Percentiles rank a stretch among this genome's conserved stretches.
Evolutionary conservation across 2,888 invertebrate species (phyloP).

Genomic region (Yponomeuta plumbellus): DNA sequence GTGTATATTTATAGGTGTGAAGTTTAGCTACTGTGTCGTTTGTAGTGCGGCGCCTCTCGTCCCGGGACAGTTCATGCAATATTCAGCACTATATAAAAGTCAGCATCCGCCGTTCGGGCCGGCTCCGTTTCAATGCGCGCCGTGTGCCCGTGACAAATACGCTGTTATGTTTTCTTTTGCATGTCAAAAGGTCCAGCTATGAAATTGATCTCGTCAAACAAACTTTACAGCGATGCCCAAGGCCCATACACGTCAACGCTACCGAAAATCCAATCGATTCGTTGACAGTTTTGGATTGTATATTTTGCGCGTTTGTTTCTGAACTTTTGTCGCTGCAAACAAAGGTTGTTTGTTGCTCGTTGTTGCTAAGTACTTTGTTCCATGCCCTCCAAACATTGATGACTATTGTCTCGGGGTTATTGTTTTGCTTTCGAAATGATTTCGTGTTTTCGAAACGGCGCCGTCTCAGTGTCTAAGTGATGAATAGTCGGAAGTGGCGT

Average conservation of each 20-base stretch:
- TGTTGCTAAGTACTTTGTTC: not conserved
- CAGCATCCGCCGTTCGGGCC: not conserved
- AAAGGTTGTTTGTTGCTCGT: not conserved
- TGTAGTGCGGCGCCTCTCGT: not conserved
- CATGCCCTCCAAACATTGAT: not conserved
- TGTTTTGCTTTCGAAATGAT: not conserved
- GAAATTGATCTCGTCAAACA: slow-evolving; percentile 57
- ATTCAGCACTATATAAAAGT: slow-evolving; percentile 52
- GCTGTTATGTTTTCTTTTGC: slow-evolving; percentile 53
- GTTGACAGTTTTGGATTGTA: slow-evolving; percentile 35
- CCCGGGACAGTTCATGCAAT: slow-evolving; percentile 60
- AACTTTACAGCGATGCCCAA: slow-evolving; percentile 22
- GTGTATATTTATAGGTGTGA: not conserved
- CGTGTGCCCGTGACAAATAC: slow-evolving; percentile 48
- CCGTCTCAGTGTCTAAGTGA: not conserved
- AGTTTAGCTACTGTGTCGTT: not conserved
- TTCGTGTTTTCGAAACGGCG: not conserved
- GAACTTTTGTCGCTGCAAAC: slow-evolving; percentile 10
- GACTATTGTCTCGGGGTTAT: not conserved
- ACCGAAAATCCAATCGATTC: slow-evolving; percentile 39
- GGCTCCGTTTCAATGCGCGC: slow-evolving; percentile 21
- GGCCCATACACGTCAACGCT: slow-evolving; percentile 44
- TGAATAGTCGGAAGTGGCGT: not conserved
- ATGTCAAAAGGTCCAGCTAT: slow-evolving; percentile 59
- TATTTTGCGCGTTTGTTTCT: slow-evolving; percentile 28